Percentiles rank a stretch among this genome's conserved stretches.
Evolutionary conservation across 2,113 vertebrate genomes (phyloP).

Genomic region (Motacilla alba): DNA sequence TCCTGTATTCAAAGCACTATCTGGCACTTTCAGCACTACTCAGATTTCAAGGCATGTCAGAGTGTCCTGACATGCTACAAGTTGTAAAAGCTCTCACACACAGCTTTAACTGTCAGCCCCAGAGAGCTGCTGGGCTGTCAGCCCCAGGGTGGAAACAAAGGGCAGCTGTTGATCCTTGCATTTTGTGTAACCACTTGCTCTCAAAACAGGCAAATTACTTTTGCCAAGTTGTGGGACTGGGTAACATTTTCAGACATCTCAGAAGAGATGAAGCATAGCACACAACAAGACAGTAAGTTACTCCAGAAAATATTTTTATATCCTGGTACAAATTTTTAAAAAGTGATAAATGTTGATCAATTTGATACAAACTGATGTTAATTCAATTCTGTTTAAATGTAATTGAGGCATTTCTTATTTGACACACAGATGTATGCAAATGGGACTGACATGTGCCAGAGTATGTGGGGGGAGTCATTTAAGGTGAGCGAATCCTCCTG

Average conservation of each 20-base stretch:
- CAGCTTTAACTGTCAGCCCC: neutral
- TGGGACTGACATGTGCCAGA: constrained; percentile 69
- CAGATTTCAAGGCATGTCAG: neutral
- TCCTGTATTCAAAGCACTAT: neutral
- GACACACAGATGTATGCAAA: constrained; percentile 59
- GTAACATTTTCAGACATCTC: neutral
- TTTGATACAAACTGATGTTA: neutral
- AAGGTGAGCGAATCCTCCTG: constrained; percentile 59
- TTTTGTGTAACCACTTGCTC: neutral
- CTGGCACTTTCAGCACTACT: neutral
- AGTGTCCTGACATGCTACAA: neutral
- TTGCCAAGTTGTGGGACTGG: neutral
- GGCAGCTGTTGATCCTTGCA: neutral
- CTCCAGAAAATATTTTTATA: neutral
- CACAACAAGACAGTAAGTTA: neutral
- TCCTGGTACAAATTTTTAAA: neutral
- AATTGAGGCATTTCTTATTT: neutral
- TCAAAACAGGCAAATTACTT: neutral
- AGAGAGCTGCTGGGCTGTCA: neutral
- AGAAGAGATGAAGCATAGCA: neutral
- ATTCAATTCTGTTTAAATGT: neutral
- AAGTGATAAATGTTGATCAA: neutral
- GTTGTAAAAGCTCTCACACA: neutral
- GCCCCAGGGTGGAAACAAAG: constrained; percentile 1
- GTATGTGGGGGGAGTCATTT: constrained; percentile 71